Percentiles rank a stretch among this genome's conserved stretches.
phyloP scores from a whole-genome alignment of 2,888 invertebrate species.

The Sturmia bella region DNA sequence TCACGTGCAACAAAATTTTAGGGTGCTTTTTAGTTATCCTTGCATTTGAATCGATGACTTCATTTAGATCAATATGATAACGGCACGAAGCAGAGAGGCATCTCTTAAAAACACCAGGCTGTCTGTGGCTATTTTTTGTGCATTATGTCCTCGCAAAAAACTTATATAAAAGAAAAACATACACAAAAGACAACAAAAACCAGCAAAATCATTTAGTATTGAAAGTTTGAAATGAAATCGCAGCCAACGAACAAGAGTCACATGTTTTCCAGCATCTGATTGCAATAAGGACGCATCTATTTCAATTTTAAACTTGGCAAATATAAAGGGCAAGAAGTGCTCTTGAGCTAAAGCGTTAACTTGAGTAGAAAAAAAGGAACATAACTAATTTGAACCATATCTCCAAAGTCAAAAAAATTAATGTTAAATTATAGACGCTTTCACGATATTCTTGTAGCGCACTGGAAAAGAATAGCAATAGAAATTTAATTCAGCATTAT shows the following conservation, averaged over 20 bases:
- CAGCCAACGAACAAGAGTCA: constrained; percentile 32
- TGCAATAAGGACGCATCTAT: constrained; percentile 55
- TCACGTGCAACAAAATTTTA: no score
- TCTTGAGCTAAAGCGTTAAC: no score
- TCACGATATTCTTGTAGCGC: no score
- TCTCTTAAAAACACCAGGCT: constrained; percentile 58
- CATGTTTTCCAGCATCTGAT: constrained; percentile 27
- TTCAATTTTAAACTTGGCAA: constrained; percentile 23
- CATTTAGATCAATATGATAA: constrained; percentile 41
- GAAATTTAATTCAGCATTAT: no score
- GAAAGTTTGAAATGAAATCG: constrained; percentile 18
- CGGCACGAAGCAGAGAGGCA: constrained; percentile 26
- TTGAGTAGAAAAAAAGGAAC: no score
- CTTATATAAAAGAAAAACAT: background rate
- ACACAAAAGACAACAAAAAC: constrained; percentile 26
- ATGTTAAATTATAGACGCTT: no score
- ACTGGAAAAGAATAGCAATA: no score
- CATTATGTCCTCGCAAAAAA: background rate
- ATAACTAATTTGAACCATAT: no score
- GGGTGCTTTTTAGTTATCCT: no score
- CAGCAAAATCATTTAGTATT: constrained; percentile 38
- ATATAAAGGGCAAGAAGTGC: no score
- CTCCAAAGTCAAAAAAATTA: no score
- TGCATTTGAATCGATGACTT: constrained; percentile 51
- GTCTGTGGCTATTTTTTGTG: constrained; percentile 32